phyloP scores from a whole-genome alignment of 2,797 vertebrate species.

The Prionace glauca region DNA sequence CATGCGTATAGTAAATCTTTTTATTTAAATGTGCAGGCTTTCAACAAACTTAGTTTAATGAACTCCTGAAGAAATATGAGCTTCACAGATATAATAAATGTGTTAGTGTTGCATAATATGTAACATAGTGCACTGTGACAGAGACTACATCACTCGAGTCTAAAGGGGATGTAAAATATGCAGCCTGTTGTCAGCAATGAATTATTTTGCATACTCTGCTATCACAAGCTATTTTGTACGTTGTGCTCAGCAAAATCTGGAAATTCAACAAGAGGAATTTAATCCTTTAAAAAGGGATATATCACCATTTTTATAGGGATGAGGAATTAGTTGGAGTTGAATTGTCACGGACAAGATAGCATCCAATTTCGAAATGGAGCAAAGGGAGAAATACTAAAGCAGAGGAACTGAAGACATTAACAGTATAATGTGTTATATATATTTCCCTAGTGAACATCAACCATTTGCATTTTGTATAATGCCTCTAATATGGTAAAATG shows the following conservation, averaged over 20 bases:
- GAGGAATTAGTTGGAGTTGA: background rate
- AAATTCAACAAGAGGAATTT: background rate
- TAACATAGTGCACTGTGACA: background rate
- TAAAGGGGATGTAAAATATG: constrained; percentile 13
- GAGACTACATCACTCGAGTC: background rate
- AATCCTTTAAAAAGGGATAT: background rate
- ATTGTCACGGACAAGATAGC: too few species aligned
- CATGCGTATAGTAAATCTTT: background rate
- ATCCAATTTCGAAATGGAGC: background rate
- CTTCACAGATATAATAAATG: background rate
- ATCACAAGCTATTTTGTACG: background rate
- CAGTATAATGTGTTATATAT: background rate
- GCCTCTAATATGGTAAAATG: too few species aligned
- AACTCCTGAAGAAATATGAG: background rate
- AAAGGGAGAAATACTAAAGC: background rate
- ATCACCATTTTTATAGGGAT: background rate
- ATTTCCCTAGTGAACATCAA: background rate
- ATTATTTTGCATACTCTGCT: background rate
- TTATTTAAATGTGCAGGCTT: background rate
- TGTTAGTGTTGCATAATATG: background rate
- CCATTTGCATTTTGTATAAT: background rate
- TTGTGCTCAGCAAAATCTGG: background rate
- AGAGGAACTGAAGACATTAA: background rate
- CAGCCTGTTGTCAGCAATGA: background rate
- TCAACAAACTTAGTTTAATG: background rate